Evolutionary conservation across 2,797 vertebrate genomes (phyloP).

Genomic region (Syngnathus rostellatus): DNA sequence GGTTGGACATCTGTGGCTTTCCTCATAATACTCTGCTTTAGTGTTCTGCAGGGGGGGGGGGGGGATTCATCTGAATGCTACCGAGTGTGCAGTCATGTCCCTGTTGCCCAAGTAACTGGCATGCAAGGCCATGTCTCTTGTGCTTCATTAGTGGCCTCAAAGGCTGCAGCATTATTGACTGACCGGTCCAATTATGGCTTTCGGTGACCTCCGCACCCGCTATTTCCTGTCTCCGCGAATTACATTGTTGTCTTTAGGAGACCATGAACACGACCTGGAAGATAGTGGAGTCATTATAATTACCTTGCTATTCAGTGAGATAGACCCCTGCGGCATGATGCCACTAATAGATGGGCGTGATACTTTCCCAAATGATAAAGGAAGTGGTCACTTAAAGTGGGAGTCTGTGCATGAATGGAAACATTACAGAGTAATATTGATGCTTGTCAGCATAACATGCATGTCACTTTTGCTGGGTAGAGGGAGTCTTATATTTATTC

Average conservation of each 20-base stretch:
- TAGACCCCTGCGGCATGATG: slow-evolving; percentile 18
- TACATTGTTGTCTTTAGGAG: slow-evolving; percentile 36
- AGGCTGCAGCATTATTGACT: slow-evolving; percentile 49
- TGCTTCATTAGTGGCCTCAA: slow-evolving; percentile 54
- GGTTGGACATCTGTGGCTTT: slow-evolving; percentile 38
- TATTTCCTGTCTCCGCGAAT: slow-evolving; percentile 46
- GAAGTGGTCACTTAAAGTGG: slow-evolving; percentile 21
- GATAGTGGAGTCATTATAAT: slow-evolving; percentile 39
- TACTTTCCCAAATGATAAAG: slow-evolving; percentile 23
- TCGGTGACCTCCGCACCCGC: slow-evolving; percentile 48
- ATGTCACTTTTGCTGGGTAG: not conserved
- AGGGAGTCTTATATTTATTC: not conserved
- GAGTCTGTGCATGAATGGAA: slow-evolving; percentile 1
- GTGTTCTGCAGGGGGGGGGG: slow-evolving; percentile 19
- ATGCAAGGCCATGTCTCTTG: slow-evolving; percentile 27
- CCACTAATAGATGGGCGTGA: slow-evolving; percentile 27
- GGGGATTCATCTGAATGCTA: slow-evolving; percentile 16
- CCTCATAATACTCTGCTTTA: slow-evolving; percentile 44
- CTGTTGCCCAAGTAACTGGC: slow-evolving; percentile 40
- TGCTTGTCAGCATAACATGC: not conserved
- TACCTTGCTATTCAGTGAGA: slow-evolving; percentile 29
- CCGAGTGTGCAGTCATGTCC: slow-evolving; percentile 19
- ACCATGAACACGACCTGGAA: slow-evolving; percentile 28
- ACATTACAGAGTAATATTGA: slow-evolving; percentile 16
- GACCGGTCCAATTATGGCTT: slow-evolving; percentile 49